Conservation (phyloP, 1,140 invertebrate species). For the Apis mellifera region Amel_HAv3.1 CM009940.2:3907001-3907500, state of each 20-base stretch:
- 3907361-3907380: background rate
- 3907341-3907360: background rate
- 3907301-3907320: background rate
- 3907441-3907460: background rate
- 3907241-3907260: background rate
- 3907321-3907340: background rate
- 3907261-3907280: background rate
- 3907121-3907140: background rate
- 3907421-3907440: conserved; percentile 2
- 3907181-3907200: background rate
- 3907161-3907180: background rate
- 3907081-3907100: no score
- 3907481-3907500: background rate
- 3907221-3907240: background rate
- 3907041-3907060: no score
- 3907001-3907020: no score
- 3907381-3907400: background rate
- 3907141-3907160: background rate
- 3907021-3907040: no score
- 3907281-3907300: background rate
- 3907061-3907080: no score
- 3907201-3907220: conserved; percentile 6
- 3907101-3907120: background rate
- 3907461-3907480: background rate
- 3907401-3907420: conserved; percentile 4